Percentiles rank a stretch among this genome's conserved stretches.
Conservation (phyloP, 2,888 invertebrate genomes). For the Dicranocentrus wangi region DNA sequence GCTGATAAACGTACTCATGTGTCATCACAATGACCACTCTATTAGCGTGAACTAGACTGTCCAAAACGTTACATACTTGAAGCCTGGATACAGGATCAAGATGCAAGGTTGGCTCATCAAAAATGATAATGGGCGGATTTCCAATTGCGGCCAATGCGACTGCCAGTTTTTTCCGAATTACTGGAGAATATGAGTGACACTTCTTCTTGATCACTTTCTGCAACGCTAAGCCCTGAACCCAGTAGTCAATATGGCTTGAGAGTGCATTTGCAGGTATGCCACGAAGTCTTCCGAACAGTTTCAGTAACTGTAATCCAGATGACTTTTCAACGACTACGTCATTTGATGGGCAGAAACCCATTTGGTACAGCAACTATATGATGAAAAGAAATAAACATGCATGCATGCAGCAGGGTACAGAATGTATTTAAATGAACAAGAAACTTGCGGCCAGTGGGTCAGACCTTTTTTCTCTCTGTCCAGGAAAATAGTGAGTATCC, state of each 20-base stretch:
- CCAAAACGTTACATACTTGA: conserved; percentile 30
- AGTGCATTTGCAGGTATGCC: conserved; percentile 32
- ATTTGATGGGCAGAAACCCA: conserved; percentile 41
- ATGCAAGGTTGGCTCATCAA: conserved; percentile 50
- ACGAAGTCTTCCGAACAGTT: conserved; percentile 54
- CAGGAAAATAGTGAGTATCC: conserved; percentile 42
- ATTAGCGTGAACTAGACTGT: conserved; percentile 8
- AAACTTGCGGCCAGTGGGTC: too few species aligned
- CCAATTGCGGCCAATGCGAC: conserved; percentile 55
- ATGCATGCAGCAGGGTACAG: too few species aligned
- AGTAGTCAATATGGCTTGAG: conserved; percentile 30
- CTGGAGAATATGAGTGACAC: conserved; percentile 36
- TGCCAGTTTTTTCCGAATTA: conserved; percentile 35
- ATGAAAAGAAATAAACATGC: background rate
- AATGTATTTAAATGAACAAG: background rate
- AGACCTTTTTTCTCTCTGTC: too few species aligned
- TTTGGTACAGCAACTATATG: conserved; percentile 19
- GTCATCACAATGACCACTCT: conserved; percentile 39
- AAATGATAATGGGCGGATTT: conserved; percentile 52
- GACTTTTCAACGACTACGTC: conserved; percentile 29
- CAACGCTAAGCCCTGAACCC: conserved; percentile 35
- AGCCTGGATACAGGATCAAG: conserved; percentile 42
- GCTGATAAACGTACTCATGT: conserved; percentile 30
- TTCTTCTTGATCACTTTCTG: conserved; percentile 25
- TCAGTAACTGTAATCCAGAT: conserved; percentile 39